Base-by-base conservation (phyloP, 2,113 vertebrate genomes). In the Chaetura pelagica region DNA sequence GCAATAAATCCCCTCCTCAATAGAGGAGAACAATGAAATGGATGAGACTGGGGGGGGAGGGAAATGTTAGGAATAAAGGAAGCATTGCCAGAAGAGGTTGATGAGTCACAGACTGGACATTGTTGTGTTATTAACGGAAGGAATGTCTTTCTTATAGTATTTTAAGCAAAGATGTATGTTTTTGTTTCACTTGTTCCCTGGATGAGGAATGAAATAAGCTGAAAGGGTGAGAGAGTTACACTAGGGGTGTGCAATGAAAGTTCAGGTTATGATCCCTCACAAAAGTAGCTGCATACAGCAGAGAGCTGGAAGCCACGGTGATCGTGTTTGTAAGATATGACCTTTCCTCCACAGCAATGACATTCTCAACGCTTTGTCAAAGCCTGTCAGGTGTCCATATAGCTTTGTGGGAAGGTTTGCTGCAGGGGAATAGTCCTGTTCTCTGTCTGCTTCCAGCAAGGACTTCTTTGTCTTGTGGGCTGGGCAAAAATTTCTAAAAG, bases 201-300 rank as follows among this genome's bases (percentile, higher is more conserved):
- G 32, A 5, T 21, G 12, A 59, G 17, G 29, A 61, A 30, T 19
- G 22, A 42, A 55, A 44, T 2, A 8, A 0, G 2, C 58, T 44
- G 44, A 4, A 54, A 62, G 20, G 26, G 26, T 10, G 14, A 10
- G 35, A 59, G 26, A 26, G 35, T 44, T 58, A 32, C 10, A 6
- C 24, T 35, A 19, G 12, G 0, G 0, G 12, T 12, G 14, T 1
- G 1, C 21, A 27, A 6, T 20, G 15, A 9, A 57, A n/a, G 11
- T 38, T 62, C 1, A 4, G 35, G 13, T 68, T 69, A 1, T 40
- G 54, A 34, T 42, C 27, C 48, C 10, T 73, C n/a, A 8, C 63
- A 17, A 22, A 6, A 12, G 48, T 0, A 71, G 40, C 5, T 84
- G 46, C 4, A 12, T 6, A 21, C 40, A 58, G 44, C 26, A 55